Evolutionary conservation across 1,140 invertebrate genomes (phyloP), one percentile per base, ranked within the genome.

Genomic region (Laupala kohalensis): DNA sequence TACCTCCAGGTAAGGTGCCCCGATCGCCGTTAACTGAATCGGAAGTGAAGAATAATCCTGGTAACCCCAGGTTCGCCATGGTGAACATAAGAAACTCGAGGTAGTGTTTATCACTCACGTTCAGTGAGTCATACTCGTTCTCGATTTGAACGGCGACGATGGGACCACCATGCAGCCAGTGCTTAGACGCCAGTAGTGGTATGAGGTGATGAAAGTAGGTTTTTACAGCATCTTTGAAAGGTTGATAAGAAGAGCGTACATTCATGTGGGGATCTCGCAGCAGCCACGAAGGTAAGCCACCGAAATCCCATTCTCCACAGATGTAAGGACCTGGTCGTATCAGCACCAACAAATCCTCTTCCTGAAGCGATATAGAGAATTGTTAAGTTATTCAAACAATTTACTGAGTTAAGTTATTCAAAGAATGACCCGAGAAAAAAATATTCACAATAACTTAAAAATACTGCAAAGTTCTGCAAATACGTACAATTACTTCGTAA

Each of bases 221-320:
- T 9, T 23, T 9, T 23, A 25, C 25, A 1, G 25, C 23, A 1
- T 66, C 23, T n/a, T n/a, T n/a, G n/a, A n/a, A n/a, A n/a, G n/a
- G n/a, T n/a, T n/a, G n/a, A n/a, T n/a, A n/a, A n/a, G n/a, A n/a
- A n/a, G n/a, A n/a, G n/a, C n/a, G n/a, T n/a, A n/a, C n/a, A n/a
- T n/a, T n/a, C n/a, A n/a, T n/a, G n/a, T n/a, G n/a, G n/a, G n/a
- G n/a, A n/a, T n/a, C n/a, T n/a, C n/a, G n/a, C n/a, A n/a, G n/a
- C n/a, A n/a, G n/a, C n/a, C n/a, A n/a, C n/a, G n/a, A n/a, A 66
- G 79, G 75, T 70, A 81, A 75, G 68, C 81, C 80, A 64, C 82
- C 81, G 73, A 83, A 84, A 72, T 91, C 90, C 79, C 89, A 86
- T 81, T 92, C 90, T 13, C 81, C 78, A 74, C 82, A 83, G 72